Conservation (phyloP, 2,113 vertebrate species). For the Ctenodactylus gundi region DNA sequence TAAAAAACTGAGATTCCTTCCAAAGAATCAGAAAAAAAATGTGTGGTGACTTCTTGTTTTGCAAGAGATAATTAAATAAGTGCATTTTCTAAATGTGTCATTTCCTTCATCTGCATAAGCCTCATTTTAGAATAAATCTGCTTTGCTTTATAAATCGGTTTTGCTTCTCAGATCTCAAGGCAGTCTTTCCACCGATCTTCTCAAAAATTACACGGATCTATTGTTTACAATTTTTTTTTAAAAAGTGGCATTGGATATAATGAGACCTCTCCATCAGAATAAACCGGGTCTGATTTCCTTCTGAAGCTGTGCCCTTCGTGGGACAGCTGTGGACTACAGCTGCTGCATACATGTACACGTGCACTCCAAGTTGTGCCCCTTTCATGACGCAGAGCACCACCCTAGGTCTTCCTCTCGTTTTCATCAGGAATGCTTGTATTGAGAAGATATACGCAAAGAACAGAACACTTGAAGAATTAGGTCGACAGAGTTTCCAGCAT, state of each 20-base stretch:
- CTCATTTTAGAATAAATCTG: constrained; percentile 48
- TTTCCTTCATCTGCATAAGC: constrained; percentile 33
- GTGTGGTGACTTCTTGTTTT: constrained; percentile 24
- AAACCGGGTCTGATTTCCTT: background rate
- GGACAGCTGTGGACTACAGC: background rate
- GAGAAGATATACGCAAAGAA: background rate
- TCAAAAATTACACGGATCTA: constrained; percentile 24
- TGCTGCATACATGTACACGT: background rate
- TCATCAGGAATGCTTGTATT: background rate
- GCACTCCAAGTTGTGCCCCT: background rate
- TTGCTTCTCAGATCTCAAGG: constrained; percentile 15
- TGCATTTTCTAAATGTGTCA: constrained; percentile 12
- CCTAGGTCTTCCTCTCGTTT: background rate
- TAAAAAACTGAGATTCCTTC: constrained; percentile 15
- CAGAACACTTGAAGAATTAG: background rate
- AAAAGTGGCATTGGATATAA: background rate
- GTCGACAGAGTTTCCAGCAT: background rate
- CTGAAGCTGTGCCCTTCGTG: background rate
- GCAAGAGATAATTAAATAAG: constrained; percentile 56
- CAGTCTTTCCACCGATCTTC: background rate
- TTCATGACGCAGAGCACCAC: background rate
- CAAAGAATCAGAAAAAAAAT: background rate
- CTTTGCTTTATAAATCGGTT: constrained; percentile 24
- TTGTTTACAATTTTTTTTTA: background rate
- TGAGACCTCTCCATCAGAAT: constrained; percentile 1